phyloP scores from a whole-genome alignment of 2,113 vertebrate species.

The Tyto alba region DNA sequence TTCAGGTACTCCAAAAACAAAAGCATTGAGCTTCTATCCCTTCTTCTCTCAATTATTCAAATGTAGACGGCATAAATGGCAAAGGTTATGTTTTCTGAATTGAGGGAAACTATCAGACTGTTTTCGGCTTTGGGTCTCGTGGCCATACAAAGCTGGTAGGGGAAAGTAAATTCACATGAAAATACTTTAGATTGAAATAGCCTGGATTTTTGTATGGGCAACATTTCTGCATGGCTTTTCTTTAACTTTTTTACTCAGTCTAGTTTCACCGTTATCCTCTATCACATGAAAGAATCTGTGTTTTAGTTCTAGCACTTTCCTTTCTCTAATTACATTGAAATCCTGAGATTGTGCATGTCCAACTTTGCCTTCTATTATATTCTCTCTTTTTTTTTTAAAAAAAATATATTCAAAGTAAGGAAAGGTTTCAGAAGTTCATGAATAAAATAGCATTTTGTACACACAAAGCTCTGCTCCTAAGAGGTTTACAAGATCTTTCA shows the following conservation, averaged over 20 bases:
- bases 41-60: slow-evolving; percentile 15
- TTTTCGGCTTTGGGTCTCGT: neutral
- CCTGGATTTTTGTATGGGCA: neutral
- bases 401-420: neutral
- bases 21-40: neutral
- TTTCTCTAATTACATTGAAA: neutral
- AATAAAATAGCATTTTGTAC: slow-evolving; percentile 14
- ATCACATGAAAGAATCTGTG: neutral
- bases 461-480: neutral
- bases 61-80: neutral
- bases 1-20: neutral
- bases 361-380: neutral
- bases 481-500: slow-evolving; percentile 11
- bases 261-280: neutral
- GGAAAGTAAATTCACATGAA: neutral
- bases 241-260: neutral
- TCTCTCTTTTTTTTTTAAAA: neutral
- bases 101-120: neutral
- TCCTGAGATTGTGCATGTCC: neutral
- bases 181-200: slow-evolving; percentile 41
- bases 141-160: neutral
- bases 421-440: neutral
- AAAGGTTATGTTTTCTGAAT: slow-evolving; percentile 8
- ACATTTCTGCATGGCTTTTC: neutral
- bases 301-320: neutral